Evolutionary conservation across 1,140 invertebrate genomes (phyloP), one percentile per base, ranked within the genome.

Genomic region (Drosophila funebris): DNA sequence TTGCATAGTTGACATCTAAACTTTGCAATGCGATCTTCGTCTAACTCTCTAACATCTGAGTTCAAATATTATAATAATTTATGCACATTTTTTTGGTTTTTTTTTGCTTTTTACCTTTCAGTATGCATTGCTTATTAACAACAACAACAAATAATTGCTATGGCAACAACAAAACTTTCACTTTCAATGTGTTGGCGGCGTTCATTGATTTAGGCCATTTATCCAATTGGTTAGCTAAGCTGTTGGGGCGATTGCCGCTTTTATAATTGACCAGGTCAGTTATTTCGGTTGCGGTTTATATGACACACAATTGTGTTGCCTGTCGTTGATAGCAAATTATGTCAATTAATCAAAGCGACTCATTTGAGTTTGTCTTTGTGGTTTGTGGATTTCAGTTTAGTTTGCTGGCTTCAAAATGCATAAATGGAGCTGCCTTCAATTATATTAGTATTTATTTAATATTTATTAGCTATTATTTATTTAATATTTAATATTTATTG

Each of bases 201-300:
- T 18, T 43, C 39, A 71, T 64, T 64, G 72, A 61, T 68, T 75
- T 41, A 29, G 6, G 37, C 54, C 61, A 54, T 58, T 76, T 81
- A 74, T 63, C 71, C 66, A 39, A 29, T 53, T 53, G 7, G 9
- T 53, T 31, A 31, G 61, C 36, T 13, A 7, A 27, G 36, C 29
- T 52, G 4, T 14, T 44, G 11, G 11, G 43, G 5, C 31, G 82
- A 61, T 41, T 57, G 57, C 69, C 14, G 41, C 56, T 58, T 60
- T 62, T 71, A 62, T 0, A 16, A 37, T 87, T 73, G 68, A 50
- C 58, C 63, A 82, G 81, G 82, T 85, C 66, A 87, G 82, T 87
- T 72, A 56, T 64, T 50, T 52, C 46, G 56, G 20, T 62, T 46
- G 67, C 61, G 18, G 29, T 54, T 60, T 67, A 13, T 31, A 16